Evolutionary conservation across 2,113 vertebrate genomes (phyloP).

Genomic region (Nesogale talazaci): DNA sequence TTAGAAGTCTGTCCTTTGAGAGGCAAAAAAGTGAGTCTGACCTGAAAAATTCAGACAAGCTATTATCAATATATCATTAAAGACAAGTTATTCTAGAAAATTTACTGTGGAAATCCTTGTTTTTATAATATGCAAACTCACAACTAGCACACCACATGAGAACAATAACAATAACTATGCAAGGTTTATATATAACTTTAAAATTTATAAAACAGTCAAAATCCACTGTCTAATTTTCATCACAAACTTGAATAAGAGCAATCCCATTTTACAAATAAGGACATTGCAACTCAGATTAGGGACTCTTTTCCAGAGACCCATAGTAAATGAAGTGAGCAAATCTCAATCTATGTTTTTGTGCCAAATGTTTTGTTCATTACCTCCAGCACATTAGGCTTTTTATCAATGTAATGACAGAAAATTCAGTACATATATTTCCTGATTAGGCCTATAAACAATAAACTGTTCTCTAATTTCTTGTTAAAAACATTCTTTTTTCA

Average conservation of each 20-base stretch:
- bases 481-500: conserved; percentile 30
- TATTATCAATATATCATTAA: conserved; percentile 25
- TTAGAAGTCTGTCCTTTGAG: not conserved
- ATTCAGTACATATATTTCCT: not conserved
- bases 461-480: conserved; percentile 48
- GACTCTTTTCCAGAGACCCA: not conserved
- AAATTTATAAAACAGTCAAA: conserved; percentile 12
- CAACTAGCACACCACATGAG: conserved; percentile 29
- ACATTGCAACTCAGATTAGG: not conserved
- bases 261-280: not conserved
- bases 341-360: conserved; percentile 1
- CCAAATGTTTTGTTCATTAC: conserved; percentile 22
- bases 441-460: conserved; percentile 55
- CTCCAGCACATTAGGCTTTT: not conserved
- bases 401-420: conserved; percentile 12
- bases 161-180: conserved; percentile 20
- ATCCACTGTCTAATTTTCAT: not conserved
- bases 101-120: not conserved
- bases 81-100: conserved; percentile 9
- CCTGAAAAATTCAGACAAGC: conserved; percentile 26
- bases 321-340: not conserved
- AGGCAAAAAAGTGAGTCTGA: conserved; percentile 47
- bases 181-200: not conserved
- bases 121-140: conserved; percentile 46
- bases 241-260: conserved; percentile 9